Evolutionary conservation across 2,888 invertebrate species (phyloP).

Genomic region (Phania funesta): DNA sequence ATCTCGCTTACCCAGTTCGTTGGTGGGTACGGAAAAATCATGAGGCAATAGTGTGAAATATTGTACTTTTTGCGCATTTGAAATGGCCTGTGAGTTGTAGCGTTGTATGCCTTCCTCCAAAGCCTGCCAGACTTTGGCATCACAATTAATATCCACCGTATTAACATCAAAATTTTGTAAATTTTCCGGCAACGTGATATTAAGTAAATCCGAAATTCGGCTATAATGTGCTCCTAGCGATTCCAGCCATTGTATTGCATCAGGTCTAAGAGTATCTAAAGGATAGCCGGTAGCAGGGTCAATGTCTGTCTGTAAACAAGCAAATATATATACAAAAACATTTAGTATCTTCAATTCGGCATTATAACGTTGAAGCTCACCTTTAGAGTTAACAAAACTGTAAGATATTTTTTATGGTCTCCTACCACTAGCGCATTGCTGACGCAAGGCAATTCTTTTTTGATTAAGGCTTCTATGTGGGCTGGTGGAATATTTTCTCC

Average conservation of each 20-base stretch:
- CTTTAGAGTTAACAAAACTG: constrained; percentile 91
- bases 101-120: constrained; percentile 88
- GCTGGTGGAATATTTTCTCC: constrained; percentile 95
- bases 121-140: constrained; percentile 83
- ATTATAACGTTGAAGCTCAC: constrained; percentile 81
- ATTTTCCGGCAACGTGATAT: constrained; percentile 68
- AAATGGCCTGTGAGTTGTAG: constrained; percentile 89
- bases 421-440: constrained; percentile 93
- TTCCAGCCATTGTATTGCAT: constrained; percentile 86
- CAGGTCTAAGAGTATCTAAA: constrained; percentile 84
- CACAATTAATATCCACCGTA: constrained; percentile 81
- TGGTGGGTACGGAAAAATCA: constrained; percentile 92
- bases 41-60: constrained; percentile 91
- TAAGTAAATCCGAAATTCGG: constrained; percentile 84
- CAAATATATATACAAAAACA: not conserved
- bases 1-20: constrained; percentile 84
- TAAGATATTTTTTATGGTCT: constrained; percentile 91
- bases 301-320: constrained; percentile 83
- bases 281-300: constrained; percentile 86
- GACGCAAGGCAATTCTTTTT: constrained; percentile 86
- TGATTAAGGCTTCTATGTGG: constrained; percentile 89
- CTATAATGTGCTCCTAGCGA: constrained; percentile 84
- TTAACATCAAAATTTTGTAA: constrained; percentile 76
- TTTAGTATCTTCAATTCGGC: not conserved
- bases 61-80: constrained; percentile 92